Percentiles rank a stretch among this genome's conserved stretches.
Evolutionary conservation across 2,888 invertebrate species (phyloP).

Genomic region (Hirtodrosophila duncani): DNA sequence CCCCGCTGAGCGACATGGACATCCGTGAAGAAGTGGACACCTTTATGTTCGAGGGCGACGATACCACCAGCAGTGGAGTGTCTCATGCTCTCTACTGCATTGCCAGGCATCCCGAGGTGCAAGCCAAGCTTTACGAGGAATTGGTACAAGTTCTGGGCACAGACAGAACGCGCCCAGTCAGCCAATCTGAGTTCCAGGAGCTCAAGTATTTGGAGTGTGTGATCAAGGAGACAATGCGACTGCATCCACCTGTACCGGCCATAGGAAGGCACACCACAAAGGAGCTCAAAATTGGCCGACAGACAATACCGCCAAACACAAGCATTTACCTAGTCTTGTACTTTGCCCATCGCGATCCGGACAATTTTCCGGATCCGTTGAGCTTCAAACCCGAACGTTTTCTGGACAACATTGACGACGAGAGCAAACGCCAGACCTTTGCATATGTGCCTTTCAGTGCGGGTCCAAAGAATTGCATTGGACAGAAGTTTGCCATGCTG

Average conservation of each 20-base stretch:
- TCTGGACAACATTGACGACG: slow-evolving; percentile 79
- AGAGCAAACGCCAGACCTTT: slow-evolving; percentile 43
- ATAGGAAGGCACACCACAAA: slow-evolving; percentile 80
- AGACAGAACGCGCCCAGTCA: slow-evolving; percentile 39
- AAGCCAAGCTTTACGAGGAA: slow-evolving; percentile 57
- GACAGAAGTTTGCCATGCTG: slow-evolving; percentile 74
- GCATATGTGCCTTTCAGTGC: slow-evolving; percentile 73
- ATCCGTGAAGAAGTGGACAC: slow-evolving; percentile 85
- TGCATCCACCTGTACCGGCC: slow-evolving; percentile 83
- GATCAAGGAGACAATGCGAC: slow-evolving; percentile 82
- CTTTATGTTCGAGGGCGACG: slow-evolving; percentile 82
- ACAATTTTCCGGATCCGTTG: slow-evolving; percentile 60
- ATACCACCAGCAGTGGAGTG: slow-evolving; percentile 71
- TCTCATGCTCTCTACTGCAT: slow-evolving; percentile 62
- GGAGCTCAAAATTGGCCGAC: slow-evolving; percentile 78
- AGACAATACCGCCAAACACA: slow-evolving; percentile 59
- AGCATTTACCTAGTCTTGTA: slow-evolving; percentile 57
- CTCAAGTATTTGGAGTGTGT: slow-evolving; percentile 81
- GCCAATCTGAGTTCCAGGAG: slow-evolving; percentile 42
- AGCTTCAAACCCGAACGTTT: slow-evolving; percentile 68
- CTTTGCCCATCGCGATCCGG: slow-evolving; percentile 53
- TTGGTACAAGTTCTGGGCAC: slow-evolving; percentile 54
- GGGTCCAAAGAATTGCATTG: slow-evolving; percentile 73
- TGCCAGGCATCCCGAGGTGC: slow-evolving; percentile 59
- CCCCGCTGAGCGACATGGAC: slow-evolving; percentile 80